These are phyloP conservation scores for Trichogramma evanescens DNA, from an alignment of 2,888 invertebrate genomes.

Conservation along the genomic window DNA sequence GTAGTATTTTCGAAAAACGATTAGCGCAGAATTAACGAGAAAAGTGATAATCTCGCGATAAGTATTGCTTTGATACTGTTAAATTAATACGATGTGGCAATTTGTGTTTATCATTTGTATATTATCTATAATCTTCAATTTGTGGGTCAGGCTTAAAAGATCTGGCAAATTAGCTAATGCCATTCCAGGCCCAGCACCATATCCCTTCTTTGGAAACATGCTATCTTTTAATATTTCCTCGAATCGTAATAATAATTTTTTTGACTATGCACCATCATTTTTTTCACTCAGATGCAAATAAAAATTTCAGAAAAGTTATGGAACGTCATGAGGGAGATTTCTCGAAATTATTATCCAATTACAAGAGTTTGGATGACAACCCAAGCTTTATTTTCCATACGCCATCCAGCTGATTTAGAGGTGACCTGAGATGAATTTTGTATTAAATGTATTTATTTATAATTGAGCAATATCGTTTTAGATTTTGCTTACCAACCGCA, in stretches of 20 bases:
- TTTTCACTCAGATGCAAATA: neutral
- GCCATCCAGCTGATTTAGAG: conserved; percentile 4
- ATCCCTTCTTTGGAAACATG: conserved; percentile 7
- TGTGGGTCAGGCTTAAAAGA: neutral
- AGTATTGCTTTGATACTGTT: too few relatives aligned
- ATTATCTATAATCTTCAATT: neutral
- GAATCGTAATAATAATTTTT: too few relatives aligned
- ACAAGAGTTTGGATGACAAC: conserved; percentile 1
- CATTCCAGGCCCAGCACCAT: neutral
- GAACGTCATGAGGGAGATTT: neutral
- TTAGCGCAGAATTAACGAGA: too few relatives aligned
- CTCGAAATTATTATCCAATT: neutral
- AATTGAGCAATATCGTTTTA: neutral
- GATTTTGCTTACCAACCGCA: neutral
- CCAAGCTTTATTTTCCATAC: neutral
- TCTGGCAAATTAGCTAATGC: neutral
- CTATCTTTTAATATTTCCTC: neutral
- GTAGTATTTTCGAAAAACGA: too few relatives aligned
- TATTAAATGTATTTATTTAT: too few relatives aligned
- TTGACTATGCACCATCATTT: too few relatives aligned
- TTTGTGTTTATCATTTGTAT: too few relatives aligned
- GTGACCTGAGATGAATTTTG: neutral
- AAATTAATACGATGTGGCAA: too few relatives aligned
- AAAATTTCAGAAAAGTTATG: neutral
- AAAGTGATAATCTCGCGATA: too few relatives aligned